Percentiles rank a stretch among this genome's conserved stretches.
phyloP scores from a whole-genome alignment of 1,140 invertebrate genomes.

The Drosophila burlai region DNA sequence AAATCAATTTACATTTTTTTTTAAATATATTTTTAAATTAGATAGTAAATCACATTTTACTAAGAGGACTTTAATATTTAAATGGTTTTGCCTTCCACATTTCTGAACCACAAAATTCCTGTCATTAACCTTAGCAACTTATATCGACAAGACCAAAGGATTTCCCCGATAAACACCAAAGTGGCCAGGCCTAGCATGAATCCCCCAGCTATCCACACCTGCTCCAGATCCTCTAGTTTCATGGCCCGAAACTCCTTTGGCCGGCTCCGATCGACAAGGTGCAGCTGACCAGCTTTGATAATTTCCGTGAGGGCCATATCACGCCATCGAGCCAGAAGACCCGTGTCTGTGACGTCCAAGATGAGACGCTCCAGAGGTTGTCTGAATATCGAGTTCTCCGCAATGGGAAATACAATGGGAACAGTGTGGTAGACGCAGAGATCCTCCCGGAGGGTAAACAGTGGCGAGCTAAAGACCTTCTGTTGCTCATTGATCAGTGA shows the following conservation, averaged over 20 bases:
- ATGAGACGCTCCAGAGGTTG: conserved; percentile 54
- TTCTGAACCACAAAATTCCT: not conserved
- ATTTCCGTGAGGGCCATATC: conserved; percentile 61
- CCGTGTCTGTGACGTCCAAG: conserved; percentile 50
- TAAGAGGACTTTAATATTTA: not conserved
- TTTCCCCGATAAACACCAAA: conserved; percentile 43
- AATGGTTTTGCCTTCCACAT: not conserved
- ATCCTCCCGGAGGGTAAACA: conserved; percentile 56
- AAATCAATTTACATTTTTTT: too few relatives aligned
- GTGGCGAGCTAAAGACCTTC: conserved; percentile 57
- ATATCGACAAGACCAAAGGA: conserved; percentile 1
- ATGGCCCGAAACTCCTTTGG: conserved; percentile 59
- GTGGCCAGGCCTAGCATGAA: conserved; percentile 32
- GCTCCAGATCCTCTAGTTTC: conserved; percentile 55
- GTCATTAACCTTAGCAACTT: not conserved
- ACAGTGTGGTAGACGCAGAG: conserved; percentile 59
- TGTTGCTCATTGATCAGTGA: conserved; percentile 62
- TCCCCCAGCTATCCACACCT: conserved; percentile 43
- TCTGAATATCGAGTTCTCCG: conserved; percentile 54
- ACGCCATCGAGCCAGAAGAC: conserved; percentile 57
- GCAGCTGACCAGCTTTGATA: conserved; percentile 58
- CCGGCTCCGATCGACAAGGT: conserved; percentile 45
- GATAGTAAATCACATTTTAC: not conserved
- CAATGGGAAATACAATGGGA: conserved; percentile 64
- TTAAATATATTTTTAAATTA: not conserved